Evolutionary conservation across 2,113 vertebrate species (phyloP).

Genomic region (Macrotis lagotis): DNA sequence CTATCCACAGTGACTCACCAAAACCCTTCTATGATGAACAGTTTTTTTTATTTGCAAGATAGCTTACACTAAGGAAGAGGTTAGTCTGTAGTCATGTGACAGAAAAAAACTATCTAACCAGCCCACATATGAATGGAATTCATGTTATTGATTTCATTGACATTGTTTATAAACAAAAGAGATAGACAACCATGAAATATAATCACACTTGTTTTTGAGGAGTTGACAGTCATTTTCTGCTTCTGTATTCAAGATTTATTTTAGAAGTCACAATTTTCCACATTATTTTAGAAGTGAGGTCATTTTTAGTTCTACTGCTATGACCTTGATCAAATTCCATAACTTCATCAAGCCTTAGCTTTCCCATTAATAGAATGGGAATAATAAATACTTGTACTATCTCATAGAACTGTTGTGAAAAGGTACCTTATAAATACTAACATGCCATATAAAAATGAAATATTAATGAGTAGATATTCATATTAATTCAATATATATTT

Average conservation of each 20-base stretch:
- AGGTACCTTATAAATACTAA: background rate
- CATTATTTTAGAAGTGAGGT: background rate
- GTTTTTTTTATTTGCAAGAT: background rate
- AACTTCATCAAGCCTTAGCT: background rate
- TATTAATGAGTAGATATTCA: background rate
- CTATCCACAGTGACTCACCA: background rate
- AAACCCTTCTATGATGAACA: background rate
- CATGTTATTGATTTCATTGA: background rate
- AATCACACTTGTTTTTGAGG: background rate
- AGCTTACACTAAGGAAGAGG: background rate
- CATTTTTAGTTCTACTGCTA: background rate
- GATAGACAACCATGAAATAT: background rate
- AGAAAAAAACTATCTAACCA: background rate
- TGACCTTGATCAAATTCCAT: background rate
- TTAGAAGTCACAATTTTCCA: background rate
- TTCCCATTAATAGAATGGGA: background rate
- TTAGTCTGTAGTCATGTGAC: background rate
- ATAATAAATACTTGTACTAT: background rate
- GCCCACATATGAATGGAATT: background rate
- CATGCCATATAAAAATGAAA: background rate
- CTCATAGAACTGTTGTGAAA: background rate
- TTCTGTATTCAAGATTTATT: background rate
- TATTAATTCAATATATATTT: background rate
- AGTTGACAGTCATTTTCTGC: background rate
- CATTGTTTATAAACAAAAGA: background rate